Evolutionary conservation across 2,888 invertebrate species (phyloP).

Genomic region (Leucoma salicis): DNA sequence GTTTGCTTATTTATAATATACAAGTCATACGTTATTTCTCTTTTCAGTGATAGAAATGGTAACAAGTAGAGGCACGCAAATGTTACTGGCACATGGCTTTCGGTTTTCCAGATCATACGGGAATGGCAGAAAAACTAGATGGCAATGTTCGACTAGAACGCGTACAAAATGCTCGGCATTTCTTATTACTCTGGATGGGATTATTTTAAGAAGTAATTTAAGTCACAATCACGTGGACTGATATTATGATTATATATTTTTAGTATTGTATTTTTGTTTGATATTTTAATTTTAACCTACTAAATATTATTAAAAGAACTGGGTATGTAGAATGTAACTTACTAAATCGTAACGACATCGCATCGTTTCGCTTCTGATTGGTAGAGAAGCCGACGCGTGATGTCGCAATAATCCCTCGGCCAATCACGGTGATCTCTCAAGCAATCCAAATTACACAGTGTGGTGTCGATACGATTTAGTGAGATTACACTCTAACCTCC

Average conservation of each 20-base stretch:
- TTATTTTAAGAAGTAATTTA: constrained; percentile 33
- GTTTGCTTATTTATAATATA: background rate
- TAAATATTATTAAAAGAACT: no score
- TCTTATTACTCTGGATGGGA: constrained; percentile 38
- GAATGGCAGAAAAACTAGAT: constrained; percentile 39
- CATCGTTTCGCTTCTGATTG: no score
- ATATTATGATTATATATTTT: background rate
- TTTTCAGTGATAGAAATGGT: constrained; percentile 44
- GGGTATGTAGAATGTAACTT: no score
- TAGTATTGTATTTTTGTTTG: background rate
- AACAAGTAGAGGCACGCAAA: constrained; percentile 48
- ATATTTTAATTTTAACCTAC: background rate
- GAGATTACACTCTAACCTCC: no score
- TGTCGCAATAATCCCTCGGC: no score
- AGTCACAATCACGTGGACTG: constrained; percentile 36
- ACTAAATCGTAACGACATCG: no score
- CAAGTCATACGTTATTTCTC: constrained; percentile 4
- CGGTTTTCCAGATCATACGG: constrained; percentile 49
- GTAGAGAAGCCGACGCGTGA: no score
- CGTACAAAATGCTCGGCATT: constrained; percentile 45
- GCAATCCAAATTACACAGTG: no score
- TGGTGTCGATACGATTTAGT: no score
- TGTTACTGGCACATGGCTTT: constrained; percentile 46
- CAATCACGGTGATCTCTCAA: no score
- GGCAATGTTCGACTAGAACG: constrained; percentile 47